Base-by-base conservation (phyloP, 2,113 vertebrate species). In the Clarias magur region DNA sequence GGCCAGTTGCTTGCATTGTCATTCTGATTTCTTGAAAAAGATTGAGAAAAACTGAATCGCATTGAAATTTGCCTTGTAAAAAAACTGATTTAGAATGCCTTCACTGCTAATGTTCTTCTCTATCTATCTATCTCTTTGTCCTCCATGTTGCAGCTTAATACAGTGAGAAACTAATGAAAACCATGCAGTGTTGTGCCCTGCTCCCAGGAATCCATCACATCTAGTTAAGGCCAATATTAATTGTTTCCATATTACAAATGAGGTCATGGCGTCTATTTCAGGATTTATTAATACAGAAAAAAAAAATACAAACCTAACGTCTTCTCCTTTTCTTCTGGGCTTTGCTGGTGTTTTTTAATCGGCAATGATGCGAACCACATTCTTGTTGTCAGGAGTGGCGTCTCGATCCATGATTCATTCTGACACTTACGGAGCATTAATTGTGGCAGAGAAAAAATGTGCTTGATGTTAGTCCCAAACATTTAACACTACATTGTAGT, bases 201-300 rank as follows among this genome's bases (percentile, higher is more conserved):
- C 19, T 73, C 57, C n/a, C 56, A 85, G 87, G 67, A 81, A 81
- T 62, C 54, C n/a, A 70, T 88, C 75, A 80, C 65, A 79, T 88
- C 82, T 80, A 80, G 16, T 70, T 75, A 30, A 63, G 60, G 23
- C 84, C 72, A 84, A 12, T 57, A 85, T 67, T 83, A 82, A 83
- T 83, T 83, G 88, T 59, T 89, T 54, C 88, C 82, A 76, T 67
- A 85, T 85, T 82, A 72, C 68, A 82, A 34, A 78, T 85, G 76
- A 75, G 48, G 25, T 89, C 65, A 62, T 25, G 56, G 13, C 73
- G 78, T 62, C 63, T 68, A 62, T 54, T 65, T 72, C 60, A 68
- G 53, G 13, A 80, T 80, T n/a, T 56, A 70, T 70, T 70, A n/a
- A 80, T 57, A 27, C 12, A 12, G 34, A 38, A 38, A 38, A n/a